A percentile compares a stretch with the other conserved stretches of the same genome.
These are phyloP conservation scores for Pterobdella sp. DNA, from an alignment of 2,888 invertebrate genomes.

Conservation along the genomic window DNA sequence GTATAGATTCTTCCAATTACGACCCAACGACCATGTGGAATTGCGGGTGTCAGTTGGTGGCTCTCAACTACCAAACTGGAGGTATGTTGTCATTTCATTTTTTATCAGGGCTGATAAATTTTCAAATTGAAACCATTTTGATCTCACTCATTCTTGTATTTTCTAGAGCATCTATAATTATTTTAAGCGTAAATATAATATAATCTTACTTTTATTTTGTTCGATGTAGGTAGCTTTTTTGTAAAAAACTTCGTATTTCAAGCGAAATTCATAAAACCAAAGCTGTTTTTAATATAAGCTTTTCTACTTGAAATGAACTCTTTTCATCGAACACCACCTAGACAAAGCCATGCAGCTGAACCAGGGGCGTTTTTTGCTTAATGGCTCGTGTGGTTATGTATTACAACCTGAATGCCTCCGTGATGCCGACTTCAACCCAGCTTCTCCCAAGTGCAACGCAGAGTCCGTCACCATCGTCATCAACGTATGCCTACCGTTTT, in stretches of 20 bases:
- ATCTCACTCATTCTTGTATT: no score
- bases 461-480: conserved; percentile 63
- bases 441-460: conserved; percentile 55
- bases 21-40: conserved; percentile 92
- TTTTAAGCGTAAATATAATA: no score
- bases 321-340: no score
- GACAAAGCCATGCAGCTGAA: conserved; percentile 95
- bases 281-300: neutral
- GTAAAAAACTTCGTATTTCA: neutral
- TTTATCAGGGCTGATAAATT: no score
- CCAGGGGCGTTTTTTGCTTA: conserved; percentile 81
- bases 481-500: conserved; percentile 53
- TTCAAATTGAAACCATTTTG: no score
- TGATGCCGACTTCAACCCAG: conserved; percentile 64
- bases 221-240: neutral
- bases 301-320: neutral
- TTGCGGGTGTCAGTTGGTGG: conserved; percentile 90
- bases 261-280: neutral
- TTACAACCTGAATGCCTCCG: conserved; percentile 83
- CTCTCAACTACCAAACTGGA: conserved; percentile 88
- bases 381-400: conserved; percentile 83
- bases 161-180: no score
- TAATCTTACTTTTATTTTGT: neutral
- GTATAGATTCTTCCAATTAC: conserved; percentile 94
- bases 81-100: conserved; percentile 43